phyloP scores from a whole-genome alignment of 2,888 invertebrate species.

The Cotesia congregata region DNA sequence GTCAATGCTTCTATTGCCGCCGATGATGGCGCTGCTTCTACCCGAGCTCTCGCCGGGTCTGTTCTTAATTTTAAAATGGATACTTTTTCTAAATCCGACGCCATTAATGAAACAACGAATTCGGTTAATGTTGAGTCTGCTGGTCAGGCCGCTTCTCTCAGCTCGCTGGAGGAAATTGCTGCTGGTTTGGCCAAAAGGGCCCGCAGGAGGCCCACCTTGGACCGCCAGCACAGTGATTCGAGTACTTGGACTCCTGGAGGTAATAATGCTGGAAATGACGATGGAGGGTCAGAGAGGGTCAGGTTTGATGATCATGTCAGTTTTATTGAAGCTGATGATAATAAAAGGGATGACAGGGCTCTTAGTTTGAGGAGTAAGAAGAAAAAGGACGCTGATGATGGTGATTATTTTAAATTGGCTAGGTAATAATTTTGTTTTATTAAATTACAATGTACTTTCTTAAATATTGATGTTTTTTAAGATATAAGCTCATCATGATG shows the following conservation, averaged over 20 bases:
- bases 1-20: slow-evolving; percentile 75
- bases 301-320: slow-evolving; percentile 78
- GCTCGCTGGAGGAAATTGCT: slow-evolving; percentile 70
- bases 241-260: slow-evolving; percentile 57
- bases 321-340: slow-evolving; percentile 71
- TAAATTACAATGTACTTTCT: too few relatives aligned
- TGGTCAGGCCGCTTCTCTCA: slow-evolving; percentile 69
- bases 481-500: too few relatives aligned
- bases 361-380: slow-evolving; percentile 51
- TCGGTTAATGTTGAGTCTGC: slow-evolving; percentile 59
- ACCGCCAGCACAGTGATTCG: slow-evolving; percentile 66
- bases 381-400: slow-evolving; percentile 52
- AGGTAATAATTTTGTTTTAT: too few relatives aligned
- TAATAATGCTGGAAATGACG: slow-evolving; percentile 68
- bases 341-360: slow-evolving; percentile 62
- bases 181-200: slow-evolving; percentile 67
- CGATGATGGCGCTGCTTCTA: slow-evolving; percentile 80
- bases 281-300: slow-evolving; percentile 76
- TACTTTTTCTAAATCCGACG: too few relatives aligned
- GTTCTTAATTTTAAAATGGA: slow-evolving; percentile 77
- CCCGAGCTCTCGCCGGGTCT: slow-evolving; percentile 84
- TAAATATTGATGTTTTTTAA: too few relatives aligned
- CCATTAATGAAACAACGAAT: slow-evolving; percentile 50
- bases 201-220: slow-evolving; percentile 66
- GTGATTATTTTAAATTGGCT: slow-evolving; percentile 46